Evolutionary conservation across 1,140 invertebrate genomes (phyloP), one percentile per base, ranked within the genome.

Genomic region (Scaptodrosophila lebanonensis): DNA sequence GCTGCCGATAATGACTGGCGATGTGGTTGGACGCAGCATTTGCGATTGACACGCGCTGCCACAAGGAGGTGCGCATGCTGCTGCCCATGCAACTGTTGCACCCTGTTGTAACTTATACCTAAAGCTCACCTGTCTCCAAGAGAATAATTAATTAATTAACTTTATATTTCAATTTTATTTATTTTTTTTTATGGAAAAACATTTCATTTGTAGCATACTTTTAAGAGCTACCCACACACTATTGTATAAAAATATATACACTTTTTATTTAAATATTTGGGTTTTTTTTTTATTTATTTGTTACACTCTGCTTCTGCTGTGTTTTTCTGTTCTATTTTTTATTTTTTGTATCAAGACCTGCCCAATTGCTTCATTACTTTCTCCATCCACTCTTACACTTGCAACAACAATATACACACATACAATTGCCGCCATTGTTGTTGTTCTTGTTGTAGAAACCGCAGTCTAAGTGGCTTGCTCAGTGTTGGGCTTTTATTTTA

Each of bases 281-380:
- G n/a, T n/a, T n/a, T n/a, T n/a, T n/a, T 30, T 8, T 18, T 32
- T 38, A 29, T 20, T 33, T 29, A 15, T 36, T 62, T 59, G 32
- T 20, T 27, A 4, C 43, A 25, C 18, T 13, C 18, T 33, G 13
- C 27, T 50, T 18, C n/a, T 17, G 15, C 38, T 13, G 43, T 29
- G 15, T 25, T 32, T 22, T 53, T 43, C 8, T 38, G 9, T 38
- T 13, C 7, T 18, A 30, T 32, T 70, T 70, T 38, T 64, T 69
- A 53, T 43, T 52, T 17, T 36, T 51, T 44, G 33, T 71, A 27
- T 62, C 29, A 32, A 40, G 47, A 25, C 12, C 56, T 56, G 30
- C 54, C 66, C 44, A 58, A 73, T 53, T 66, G 63, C 50, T 71
- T 72, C 48, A 66, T 71, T 72, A 56, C 58, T 27, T 48, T 57